Conservation (phyloP, 2,113 vertebrate genomes). For the Triplophysa rosa region DNA sequence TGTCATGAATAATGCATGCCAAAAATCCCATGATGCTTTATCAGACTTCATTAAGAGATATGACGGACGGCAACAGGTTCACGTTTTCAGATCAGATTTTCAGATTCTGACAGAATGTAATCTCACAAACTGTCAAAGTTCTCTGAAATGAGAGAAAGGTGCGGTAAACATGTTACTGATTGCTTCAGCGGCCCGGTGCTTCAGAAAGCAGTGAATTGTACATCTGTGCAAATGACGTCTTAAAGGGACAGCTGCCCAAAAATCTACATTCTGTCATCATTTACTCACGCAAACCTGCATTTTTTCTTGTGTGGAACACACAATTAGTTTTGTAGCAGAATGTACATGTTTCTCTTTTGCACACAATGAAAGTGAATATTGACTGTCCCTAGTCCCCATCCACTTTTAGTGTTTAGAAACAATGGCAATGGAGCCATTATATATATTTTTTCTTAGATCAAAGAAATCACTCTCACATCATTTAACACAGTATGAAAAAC, state of each 20-base stretch:
- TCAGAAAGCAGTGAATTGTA: not conserved
- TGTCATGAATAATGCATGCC: constrained; percentile 18
- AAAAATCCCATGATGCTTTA: constrained; percentile 19
- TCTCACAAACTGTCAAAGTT: constrained; percentile 24
- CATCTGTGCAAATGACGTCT: not conserved
- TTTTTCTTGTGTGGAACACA: too few species aligned
- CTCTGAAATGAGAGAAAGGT: not conserved
- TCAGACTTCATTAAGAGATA: constrained; percentile 30
- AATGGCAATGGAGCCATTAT: too few species aligned
- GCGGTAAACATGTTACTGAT: not conserved
- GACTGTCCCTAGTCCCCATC: too few species aligned
- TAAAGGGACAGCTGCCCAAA: not conserved
- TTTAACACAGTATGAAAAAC: constrained; percentile 1
- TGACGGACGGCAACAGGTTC: constrained; percentile 19
- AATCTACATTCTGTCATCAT: too few species aligned
- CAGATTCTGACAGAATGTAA: constrained; percentile 19
- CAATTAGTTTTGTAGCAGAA: too few species aligned
- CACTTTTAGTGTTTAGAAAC: too few species aligned
- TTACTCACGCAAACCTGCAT: too few species aligned
- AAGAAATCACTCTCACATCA: not conserved
- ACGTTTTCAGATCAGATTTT: constrained; percentile 1
- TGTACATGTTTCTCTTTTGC: too few species aligned
- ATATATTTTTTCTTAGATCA: not conserved
- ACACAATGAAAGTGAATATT: too few species aligned
- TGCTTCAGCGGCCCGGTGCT: not conserved